These are phyloP conservation scores for Physeter macrocephalus DNA, from an alignment of 2,113 vertebrate species.

Conservation along the genomic window DNA sequence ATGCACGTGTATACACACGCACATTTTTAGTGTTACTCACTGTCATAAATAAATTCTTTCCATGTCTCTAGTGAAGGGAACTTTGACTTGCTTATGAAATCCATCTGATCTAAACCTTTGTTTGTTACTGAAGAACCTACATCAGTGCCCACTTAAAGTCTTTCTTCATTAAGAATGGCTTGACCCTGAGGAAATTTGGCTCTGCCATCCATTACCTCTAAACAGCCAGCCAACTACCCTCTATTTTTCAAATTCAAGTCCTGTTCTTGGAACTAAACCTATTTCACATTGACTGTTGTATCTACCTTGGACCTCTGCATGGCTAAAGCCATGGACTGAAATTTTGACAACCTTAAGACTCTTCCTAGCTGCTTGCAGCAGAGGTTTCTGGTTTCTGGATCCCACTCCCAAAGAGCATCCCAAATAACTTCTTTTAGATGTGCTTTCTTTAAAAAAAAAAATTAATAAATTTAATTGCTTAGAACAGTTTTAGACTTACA, in stretches of 20 bases:
- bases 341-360: not conserved
- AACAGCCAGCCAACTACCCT: not conserved
- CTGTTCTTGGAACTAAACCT: not conserved
- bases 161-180: not conserved
- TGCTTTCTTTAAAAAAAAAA: not conserved
- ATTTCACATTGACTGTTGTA: not conserved
- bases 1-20: accelerated
- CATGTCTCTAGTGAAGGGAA: not conserved
- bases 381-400: not conserved
- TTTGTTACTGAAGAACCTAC: not conserved
- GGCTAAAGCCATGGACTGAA: not conserved
- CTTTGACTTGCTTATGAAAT: not conserved
- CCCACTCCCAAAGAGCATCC: not conserved
- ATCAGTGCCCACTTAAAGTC: not conserved
- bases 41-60: not conserved
- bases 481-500: not conserved
- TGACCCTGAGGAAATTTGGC: not conserved
- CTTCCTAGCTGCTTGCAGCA: not conserved
- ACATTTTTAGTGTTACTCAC: not conserved
- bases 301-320: not conserved
- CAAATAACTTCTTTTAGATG: not conserved
- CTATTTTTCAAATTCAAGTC: not conserved
- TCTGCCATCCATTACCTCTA: not conserved
- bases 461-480: not conserved
- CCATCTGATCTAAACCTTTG: not conserved